phyloP scores from a whole-genome alignment of 2,797 vertebrate genomes.

The Odontamblyopus rebecca region DNA sequence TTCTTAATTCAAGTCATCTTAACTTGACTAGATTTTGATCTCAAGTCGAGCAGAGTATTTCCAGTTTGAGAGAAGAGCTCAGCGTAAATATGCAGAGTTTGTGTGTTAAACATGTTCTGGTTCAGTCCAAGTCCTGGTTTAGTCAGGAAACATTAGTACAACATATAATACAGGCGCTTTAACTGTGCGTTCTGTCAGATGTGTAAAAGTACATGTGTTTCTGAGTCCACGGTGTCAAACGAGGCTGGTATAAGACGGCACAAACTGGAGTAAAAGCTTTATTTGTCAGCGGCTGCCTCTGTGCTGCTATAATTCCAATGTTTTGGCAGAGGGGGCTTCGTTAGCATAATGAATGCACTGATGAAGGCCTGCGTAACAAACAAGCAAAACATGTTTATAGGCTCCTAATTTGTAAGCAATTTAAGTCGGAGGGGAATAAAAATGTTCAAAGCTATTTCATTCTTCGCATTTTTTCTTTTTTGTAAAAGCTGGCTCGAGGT shows the following conservation, averaged over 20 bases:
- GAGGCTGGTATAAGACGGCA: slow-evolving; percentile 21
- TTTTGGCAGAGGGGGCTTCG: slow-evolving; percentile 12
- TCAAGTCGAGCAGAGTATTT: no score
- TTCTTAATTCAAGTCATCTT: no score
- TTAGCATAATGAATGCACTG: slow-evolving; percentile 27
- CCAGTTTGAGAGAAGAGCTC: no score
- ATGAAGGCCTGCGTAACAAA: slow-evolving; percentile 21
- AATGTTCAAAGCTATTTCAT: background rate
- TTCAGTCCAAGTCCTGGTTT: no score
- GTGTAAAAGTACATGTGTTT: slow-evolving; percentile 11
- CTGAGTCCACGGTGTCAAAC: slow-evolving; percentile 24
- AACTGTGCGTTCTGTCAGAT: background rate
- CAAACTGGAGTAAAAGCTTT: slow-evolving; percentile 23
- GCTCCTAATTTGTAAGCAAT: slow-evolving; percentile 11
- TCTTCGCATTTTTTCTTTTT: background rate
- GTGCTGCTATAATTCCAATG: slow-evolving; percentile 17
- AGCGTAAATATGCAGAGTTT: no score
- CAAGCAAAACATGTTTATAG: slow-evolving; percentile 14
- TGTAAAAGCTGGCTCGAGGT: background rate
- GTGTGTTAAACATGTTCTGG: no score
- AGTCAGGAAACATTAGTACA: no score
- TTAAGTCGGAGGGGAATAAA: slow-evolving; percentile 4
- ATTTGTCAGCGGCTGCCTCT: slow-evolving; percentile 18
- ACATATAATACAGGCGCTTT: background rate
- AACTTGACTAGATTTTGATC: no score